A percentile compares a stretch with the other conserved stretches of the same genome.
Evolutionary conservation across 2,888 invertebrate species (phyloP).

Genomic region (Dione vanillae): DNA sequence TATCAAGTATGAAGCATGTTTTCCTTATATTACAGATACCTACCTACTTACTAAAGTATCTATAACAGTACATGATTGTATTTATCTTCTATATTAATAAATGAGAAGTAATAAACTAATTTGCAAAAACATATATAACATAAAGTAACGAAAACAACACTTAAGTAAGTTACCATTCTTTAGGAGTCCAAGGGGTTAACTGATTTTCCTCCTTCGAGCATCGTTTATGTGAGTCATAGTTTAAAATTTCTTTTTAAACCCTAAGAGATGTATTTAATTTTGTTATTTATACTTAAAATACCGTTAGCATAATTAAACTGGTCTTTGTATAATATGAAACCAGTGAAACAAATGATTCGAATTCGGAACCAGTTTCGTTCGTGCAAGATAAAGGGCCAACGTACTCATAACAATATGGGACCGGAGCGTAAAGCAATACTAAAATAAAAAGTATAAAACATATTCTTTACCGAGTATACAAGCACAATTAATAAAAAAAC

Average conservation of each 20-base stretch:
- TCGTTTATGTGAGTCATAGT: too few relatives aligned
- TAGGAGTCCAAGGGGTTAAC: too few relatives aligned
- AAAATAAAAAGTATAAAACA: slow-evolving; percentile 1
- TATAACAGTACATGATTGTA: too few relatives aligned
- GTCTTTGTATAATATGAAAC: background rate
- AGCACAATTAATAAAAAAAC: background rate
- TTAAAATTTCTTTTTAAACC: too few relatives aligned
- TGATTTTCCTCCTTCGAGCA: too few relatives aligned
- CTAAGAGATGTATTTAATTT: too few relatives aligned
- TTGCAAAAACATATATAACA: too few relatives aligned
- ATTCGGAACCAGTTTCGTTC: slow-evolving; percentile 32
- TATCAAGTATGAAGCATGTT: slow-evolving; percentile 1
- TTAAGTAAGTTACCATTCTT: too few relatives aligned
- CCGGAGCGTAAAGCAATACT: slow-evolving; percentile 16
- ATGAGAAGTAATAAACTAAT: too few relatives aligned
- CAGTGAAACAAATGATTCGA: slow-evolving; percentile 22
- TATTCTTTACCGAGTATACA: background rate
- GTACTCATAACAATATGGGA: slow-evolving; percentile 28
- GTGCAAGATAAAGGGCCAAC: slow-evolving; percentile 36
- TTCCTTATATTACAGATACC: background rate
- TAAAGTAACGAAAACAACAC: too few relatives aligned
- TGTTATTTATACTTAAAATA: background rate
- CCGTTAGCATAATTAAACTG: background rate
- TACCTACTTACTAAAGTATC: too few relatives aligned
- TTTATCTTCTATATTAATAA: too few relatives aligned